Percentiles rank a stretch among this genome's conserved stretches.
Conservation (phyloP, 2,797 vertebrate genomes). For the Cuculus canorus region DNA sequence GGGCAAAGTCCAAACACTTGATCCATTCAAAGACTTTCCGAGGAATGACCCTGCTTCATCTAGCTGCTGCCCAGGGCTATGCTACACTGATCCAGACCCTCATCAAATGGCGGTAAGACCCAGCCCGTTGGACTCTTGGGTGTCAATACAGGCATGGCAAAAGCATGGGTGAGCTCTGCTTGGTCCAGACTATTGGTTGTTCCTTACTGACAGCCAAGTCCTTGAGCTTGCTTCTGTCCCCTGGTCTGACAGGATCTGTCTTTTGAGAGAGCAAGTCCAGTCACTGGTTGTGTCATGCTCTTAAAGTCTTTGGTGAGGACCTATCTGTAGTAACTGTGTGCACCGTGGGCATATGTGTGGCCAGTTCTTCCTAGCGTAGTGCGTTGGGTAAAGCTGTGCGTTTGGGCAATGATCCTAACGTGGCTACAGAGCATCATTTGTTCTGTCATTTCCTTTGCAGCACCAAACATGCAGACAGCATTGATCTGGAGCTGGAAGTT, state of each 20-base stretch:
- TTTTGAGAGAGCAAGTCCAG: neutral
- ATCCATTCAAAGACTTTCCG: conserved; percentile 99
- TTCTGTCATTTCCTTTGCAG: conserved; percentile 71
- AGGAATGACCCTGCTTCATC: conserved; percentile 97
- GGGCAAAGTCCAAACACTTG: conserved; percentile 98
- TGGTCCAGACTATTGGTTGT: neutral
- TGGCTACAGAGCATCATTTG: neutral
- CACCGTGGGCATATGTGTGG: neutral
- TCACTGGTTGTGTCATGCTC: neutral
- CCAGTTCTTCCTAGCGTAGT: neutral
- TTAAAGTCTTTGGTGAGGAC: neutral
- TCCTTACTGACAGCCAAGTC: neutral
- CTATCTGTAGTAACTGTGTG: neutral
- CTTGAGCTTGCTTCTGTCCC: neutral
- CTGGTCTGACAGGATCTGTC: neutral
- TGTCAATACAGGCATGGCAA: neutral
- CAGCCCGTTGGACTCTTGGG: neutral
- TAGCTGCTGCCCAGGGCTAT: conserved; percentile 97
- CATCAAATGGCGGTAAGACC: conserved; percentile 97
- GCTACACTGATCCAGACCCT: conserved; percentile 99
- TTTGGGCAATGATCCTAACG: neutral
- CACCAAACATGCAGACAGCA: conserved; percentile 96
- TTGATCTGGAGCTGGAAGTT: conserved; percentile 96
- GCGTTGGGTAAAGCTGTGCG: neutral
- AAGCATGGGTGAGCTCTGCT: neutral